Evolutionary conservation across 2,888 invertebrate genomes (phyloP), one percentile per base, ranked within the genome.

Genomic region (Euphydryas editha): DNA sequence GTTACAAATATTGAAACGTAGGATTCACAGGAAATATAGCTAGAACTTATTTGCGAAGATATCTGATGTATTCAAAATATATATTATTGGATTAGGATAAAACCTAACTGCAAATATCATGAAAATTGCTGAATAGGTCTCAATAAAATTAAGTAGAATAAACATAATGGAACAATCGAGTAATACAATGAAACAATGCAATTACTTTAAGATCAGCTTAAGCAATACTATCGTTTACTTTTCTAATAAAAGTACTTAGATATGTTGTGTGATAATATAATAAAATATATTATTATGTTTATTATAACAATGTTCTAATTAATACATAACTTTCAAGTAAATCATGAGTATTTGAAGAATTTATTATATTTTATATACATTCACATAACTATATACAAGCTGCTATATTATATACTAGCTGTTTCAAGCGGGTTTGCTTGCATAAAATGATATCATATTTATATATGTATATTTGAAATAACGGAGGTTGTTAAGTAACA

Each of bases 241-340:
- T 56, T 42, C 42, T 20, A 21, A 39, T 57, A 42, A 36, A n/a
- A 10, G 36, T 36, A 30, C 17, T 17, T 15, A 51, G 49, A 0
- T 51, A 13, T n/a, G 15, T 51, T n/a, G 1, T n/a, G 42, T 44
- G 1, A n/a, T n/a, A 44, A 44, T 44, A 5, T 6, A 42, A 42
- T n/a, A 42, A 44, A n/a, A 44, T 15, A n/a, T n/a, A 44, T 44
- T 44, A 44, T 3, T n/a, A 44, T 44, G 4, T n/a, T 44, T 1
- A 44, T 44, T 5, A 44, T 2, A 15, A 1, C 42, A 3, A n/a
- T 44, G 21, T 21, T 60, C 20, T 51, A 18, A 51, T 51, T 39
- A 60, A 17, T 36, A 20, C 49, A 60, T 60, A 54, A 61, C 54
- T 61, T 61, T 44, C 54, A 42, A 61, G 18, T 30, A 54, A 54